Evolutionary conservation across 2,888 invertebrate species (phyloP).

Genomic region (Invenusta paracnida): DNA sequence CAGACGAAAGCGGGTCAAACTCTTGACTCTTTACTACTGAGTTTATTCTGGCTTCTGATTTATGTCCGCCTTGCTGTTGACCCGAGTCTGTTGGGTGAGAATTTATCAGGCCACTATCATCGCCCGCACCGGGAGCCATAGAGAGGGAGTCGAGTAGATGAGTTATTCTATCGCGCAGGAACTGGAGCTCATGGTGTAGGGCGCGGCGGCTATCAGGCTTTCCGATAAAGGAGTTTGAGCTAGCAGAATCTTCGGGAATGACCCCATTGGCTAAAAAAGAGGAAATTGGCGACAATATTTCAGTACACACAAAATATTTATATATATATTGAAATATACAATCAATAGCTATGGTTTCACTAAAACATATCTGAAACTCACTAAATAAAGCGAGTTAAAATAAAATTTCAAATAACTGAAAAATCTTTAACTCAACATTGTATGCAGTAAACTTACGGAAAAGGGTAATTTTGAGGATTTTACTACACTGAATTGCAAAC

Average conservation of each 20-base stretch:
- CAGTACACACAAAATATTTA: too few relatives aligned
- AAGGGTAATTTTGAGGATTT: constrained; percentile 67
- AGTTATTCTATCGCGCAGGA: neutral
- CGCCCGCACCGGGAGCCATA: neutral
- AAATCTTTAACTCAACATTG: neutral
- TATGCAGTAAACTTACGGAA: constrained; percentile 60
- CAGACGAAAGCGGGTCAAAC: constrained; percentile 66
- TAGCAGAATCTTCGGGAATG: too few relatives aligned
- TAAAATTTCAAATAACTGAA: neutral
- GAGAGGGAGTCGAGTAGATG: neutral
- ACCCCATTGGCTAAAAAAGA: neutral
- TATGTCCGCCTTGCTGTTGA: neutral
- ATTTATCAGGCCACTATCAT: neutral
- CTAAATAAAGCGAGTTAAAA: too few relatives aligned
- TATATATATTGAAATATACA: too few relatives aligned
- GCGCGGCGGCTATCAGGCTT: neutral
- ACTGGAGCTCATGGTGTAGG: neutral
- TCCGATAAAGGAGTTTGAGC: neutral
- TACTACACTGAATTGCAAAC: constrained; percentile 69
- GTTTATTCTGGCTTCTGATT: neutral
- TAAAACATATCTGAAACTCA: too few relatives aligned
- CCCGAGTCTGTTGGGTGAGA: too few relatives aligned
- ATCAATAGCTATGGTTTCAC: too few relatives aligned
- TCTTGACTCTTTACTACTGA: constrained; percentile 62
- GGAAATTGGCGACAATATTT: too few relatives aligned